Percentiles rank a stretch among this genome's conserved stretches.
Conservation (phyloP, 2,888 invertebrate genomes). For the Helobdella robusta region DNA sequence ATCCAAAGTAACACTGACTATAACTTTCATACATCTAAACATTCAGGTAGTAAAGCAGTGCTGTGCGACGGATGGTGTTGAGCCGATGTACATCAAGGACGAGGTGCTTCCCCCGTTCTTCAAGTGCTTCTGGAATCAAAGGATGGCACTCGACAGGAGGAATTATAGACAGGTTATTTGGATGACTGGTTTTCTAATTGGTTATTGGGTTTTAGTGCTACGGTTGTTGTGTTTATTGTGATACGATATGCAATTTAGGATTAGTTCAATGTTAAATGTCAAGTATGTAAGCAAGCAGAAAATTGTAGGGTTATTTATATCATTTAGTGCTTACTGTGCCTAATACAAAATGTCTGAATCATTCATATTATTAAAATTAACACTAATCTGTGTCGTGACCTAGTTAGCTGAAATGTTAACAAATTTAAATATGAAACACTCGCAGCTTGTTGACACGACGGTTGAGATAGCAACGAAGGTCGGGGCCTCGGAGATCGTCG, state of each 20-base stretch:
- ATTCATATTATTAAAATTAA: background rate
- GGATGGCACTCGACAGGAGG: conserved; percentile 94
- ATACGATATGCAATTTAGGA: no score
- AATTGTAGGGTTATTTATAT: no score
- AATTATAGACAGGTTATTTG: conserved; percentile 76
- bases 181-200: background rate
- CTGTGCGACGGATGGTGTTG: conserved; percentile 98
- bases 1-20: no score
- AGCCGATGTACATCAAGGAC: conserved; percentile 96
- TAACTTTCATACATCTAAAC: conserved; percentile 47
- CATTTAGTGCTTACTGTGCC: no score
- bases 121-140: conserved; percentile 99
- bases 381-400: background rate
- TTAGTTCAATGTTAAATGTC: no score
- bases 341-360: no score
- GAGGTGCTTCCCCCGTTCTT: conserved; percentile 97
- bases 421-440: background rate
- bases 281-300: no score
- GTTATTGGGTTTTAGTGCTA: background rate
- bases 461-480: conserved; percentile 99
- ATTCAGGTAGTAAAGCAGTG: conserved; percentile 86
- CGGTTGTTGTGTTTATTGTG: no score
- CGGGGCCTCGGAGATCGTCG: conserved; percentile 97
- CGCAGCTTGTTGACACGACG: conserved; percentile 85
- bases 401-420: no score